Percentiles rank a stretch among this genome's conserved stretches.
These are phyloP conservation scores for Enteromius afrohamiltoni DNA, from an alignment of 2,797 vertebrate species.

Conservation along the genomic window DNA sequence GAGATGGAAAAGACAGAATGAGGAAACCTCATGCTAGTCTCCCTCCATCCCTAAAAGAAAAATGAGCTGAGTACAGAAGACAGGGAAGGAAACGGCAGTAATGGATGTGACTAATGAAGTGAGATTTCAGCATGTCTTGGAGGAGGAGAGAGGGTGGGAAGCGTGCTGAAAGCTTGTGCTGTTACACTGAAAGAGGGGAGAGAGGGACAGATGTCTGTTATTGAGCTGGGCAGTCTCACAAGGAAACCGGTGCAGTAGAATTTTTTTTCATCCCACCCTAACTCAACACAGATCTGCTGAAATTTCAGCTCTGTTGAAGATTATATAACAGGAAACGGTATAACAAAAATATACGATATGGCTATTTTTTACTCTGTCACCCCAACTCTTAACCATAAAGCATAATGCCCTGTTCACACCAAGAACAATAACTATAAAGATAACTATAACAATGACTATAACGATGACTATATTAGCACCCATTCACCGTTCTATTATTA, in stretches of 20 bases:
- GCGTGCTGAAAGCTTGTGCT: conserved; percentile 28
- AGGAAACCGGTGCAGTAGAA: background rate
- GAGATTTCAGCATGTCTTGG: conserved; percentile 34
- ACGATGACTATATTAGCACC: background rate
- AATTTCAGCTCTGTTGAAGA: background rate
- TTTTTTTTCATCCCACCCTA: background rate
- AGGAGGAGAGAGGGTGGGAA: conserved; percentile 36
- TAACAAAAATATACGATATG: background rate
- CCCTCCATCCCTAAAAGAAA: conserved; percentile 32
- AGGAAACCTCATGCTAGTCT: conserved; percentile 27
- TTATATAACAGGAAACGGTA: background rate
- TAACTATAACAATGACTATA: no score
- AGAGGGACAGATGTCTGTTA: conserved; percentile 20
- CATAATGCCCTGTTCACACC: background rate
- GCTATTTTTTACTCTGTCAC: background rate
- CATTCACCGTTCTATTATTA: background rate
- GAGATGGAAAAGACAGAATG: conserved; percentile 27
- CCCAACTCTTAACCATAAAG: background rate
- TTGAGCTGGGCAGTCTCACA: conserved; percentile 16
- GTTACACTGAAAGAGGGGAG: conserved; percentile 18
- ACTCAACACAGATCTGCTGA: background rate
- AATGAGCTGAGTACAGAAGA: conserved; percentile 41
- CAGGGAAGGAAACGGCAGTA: conserved; percentile 22
- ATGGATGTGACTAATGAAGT: conserved; percentile 40
- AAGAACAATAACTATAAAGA: background rate